Conservation (phyloP, 2,888 invertebrate genomes). For the Xanthorhoe designata region DNA sequence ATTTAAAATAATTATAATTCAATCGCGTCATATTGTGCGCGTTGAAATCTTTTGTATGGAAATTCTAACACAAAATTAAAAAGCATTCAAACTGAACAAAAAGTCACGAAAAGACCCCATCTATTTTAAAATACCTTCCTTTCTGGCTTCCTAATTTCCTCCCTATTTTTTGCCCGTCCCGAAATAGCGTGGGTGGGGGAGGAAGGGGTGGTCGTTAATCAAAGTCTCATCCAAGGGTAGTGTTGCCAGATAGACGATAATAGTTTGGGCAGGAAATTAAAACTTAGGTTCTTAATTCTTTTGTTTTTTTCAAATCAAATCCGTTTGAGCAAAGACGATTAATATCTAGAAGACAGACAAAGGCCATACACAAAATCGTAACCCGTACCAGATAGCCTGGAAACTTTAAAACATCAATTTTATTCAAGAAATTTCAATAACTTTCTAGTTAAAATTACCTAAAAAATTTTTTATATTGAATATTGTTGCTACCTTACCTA, state of each 20-base stretch:
- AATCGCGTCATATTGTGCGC: background rate
- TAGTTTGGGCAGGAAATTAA: background rate
- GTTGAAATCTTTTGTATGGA: constrained; percentile 2
- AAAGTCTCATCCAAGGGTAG: constrained; percentile 18
- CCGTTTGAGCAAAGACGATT: too few species aligned
- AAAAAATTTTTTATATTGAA: too few species aligned
- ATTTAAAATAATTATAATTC: background rate
- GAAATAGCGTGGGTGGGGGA: constrained; percentile 19
- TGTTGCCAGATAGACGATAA: constrained; percentile 15
- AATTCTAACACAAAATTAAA: background rate
- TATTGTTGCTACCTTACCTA: too few species aligned
- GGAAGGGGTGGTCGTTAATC: constrained; percentile 31
- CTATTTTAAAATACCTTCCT: constrained; percentile 12
- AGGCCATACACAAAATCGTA: too few species aligned
- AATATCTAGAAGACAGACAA: too few species aligned
- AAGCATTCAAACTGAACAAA: background rate
- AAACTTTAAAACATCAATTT: too few species aligned
- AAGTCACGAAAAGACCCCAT: background rate
- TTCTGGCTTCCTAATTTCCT: constrained; percentile 31
- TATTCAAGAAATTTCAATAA: too few species aligned
- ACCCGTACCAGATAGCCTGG: too few species aligned
- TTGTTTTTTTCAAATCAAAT: too few species aligned
- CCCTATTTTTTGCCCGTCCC: constrained; percentile 17
- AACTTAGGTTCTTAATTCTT: background rate
- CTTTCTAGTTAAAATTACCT: too few species aligned